Percentiles rank a stretch among this genome's conserved stretches.
Conservation (phyloP, 1,140 invertebrate species). For the Theocolax elegans region DNA sequence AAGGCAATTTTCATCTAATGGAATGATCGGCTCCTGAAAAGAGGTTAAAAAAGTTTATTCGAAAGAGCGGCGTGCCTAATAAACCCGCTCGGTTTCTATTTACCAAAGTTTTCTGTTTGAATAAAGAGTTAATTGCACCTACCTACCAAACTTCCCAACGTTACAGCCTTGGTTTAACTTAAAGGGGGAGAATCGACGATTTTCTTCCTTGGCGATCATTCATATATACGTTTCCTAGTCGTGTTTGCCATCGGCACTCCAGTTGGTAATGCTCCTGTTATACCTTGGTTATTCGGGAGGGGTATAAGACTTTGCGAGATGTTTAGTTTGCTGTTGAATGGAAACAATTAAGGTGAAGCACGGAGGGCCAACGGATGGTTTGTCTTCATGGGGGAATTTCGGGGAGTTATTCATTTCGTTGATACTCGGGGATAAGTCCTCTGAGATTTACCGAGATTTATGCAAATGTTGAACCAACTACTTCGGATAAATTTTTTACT, state of each 20-base stretch:
- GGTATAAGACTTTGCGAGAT: too few species aligned
- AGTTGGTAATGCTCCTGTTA: not conserved
- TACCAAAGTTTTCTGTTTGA: conserved; percentile 37
- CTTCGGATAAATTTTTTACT: too few species aligned
- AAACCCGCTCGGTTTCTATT: conserved; percentile 35
- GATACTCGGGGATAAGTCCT: not conserved
- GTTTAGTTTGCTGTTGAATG: conserved; percentile 11
- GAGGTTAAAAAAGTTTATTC: not conserved
- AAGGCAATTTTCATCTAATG: too few species aligned
- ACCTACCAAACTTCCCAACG: too few species aligned
- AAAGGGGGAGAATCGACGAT: conserved; percentile 15
- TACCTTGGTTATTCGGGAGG: too few species aligned
- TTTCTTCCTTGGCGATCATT: not conserved
- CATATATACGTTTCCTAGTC: too few species aligned
- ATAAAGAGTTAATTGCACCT: conserved; percentile 40
- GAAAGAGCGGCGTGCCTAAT: not conserved
- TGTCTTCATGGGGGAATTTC: too few species aligned
- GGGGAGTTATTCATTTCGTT: not conserved
- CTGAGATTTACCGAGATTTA: too few species aligned
- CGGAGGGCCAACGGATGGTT: too few species aligned
- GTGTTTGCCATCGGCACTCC: not conserved
- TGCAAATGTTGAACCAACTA: too few species aligned
- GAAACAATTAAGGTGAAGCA: conserved; percentile 6
- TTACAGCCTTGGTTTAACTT: too few species aligned
- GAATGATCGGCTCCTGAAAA: too few species aligned